A percentile compares a stretch with the other conserved stretches of the same genome.
Evolutionary conservation across 2,113 vertebrate species (phyloP).

Genomic region (Onychorhynchus coronatus): DNA sequence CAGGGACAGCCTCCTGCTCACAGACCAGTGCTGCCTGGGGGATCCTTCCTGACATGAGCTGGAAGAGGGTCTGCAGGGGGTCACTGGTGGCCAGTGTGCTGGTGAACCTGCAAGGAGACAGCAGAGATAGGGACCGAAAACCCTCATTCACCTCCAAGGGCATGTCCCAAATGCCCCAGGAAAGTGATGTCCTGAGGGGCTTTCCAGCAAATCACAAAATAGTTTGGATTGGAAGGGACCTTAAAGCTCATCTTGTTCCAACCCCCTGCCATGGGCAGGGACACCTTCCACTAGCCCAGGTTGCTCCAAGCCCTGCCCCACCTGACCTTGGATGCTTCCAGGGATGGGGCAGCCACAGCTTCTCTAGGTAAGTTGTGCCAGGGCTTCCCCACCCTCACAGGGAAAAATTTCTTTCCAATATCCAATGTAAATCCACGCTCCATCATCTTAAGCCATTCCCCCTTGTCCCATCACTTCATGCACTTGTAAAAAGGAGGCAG

Average conservation of each 20-base stretch:
- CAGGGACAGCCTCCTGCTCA: background rate
- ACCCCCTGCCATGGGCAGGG: background rate
- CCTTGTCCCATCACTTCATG: background rate
- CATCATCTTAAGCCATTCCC: background rate
- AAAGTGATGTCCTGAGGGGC: background rate
- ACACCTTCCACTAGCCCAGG: fast-evolving
- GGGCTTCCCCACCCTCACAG: fast-evolving
- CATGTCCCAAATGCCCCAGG: background rate
- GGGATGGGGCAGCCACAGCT: background rate
- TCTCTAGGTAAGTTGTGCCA: background rate
- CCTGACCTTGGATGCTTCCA: background rate
- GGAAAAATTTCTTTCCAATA: background rate
- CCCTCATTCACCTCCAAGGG: background rate
- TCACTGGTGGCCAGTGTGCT: slow-evolving; percentile 81
- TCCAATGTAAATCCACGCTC: background rate
- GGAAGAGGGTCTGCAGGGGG: slow-evolving; percentile 90
- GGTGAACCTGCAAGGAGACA: slow-evolving; percentile 81
- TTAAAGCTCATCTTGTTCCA: background rate
- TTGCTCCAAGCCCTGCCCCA: fast-evolving
- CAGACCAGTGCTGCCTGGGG: slow-evolving; percentile 83
- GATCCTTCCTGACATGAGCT: slow-evolving; percentile 87
- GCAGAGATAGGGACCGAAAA: background rate
- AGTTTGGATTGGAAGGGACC: background rate
- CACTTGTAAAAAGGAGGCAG: background rate
- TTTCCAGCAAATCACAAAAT: background rate